Conservation (phyloP, 1,140 invertebrate genomes). For the Homalodisca vitripennis region DNA sequence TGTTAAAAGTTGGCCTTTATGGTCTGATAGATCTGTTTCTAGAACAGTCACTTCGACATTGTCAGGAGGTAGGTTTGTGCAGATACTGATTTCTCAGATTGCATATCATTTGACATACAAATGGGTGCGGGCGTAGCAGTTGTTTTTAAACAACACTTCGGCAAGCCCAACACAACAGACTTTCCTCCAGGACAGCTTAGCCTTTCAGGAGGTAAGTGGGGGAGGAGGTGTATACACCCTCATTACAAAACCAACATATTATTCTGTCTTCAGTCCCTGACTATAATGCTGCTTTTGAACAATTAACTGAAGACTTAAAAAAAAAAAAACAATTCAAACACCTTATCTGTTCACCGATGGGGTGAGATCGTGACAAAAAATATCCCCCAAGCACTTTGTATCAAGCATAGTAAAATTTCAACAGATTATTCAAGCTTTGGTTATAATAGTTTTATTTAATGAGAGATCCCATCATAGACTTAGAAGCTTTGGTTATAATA, state of each 20-base stretch:
- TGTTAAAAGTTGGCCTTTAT: too few relatives aligned
- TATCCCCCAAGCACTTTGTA: neutral
- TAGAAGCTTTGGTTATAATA: neutral
- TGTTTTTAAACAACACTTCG: neutral
- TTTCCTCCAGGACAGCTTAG: neutral
- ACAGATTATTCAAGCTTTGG: neutral
- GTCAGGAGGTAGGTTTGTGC: too few relatives aligned
- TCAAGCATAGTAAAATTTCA: neutral
- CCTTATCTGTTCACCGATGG: slow-evolving; percentile 4
- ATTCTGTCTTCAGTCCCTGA: neutral
- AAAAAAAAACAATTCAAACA: neutral
- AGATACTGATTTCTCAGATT: neutral
- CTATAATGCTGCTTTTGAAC: neutral
- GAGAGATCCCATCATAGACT: too few relatives aligned
- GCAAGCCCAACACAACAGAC: neutral
- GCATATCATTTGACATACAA: neutral
- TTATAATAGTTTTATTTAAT: neutral
- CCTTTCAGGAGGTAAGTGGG: neutral
- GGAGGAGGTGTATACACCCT: neutral
- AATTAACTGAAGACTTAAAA: neutral
- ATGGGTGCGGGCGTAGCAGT: neutral
- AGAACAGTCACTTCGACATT: too few relatives aligned
- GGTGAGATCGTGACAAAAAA: neutral
- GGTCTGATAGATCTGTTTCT: too few relatives aligned
- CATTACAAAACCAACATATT: neutral